Conservation (phyloP, 2,888 invertebrate genomes). For the Troilus luridus region DNA sequence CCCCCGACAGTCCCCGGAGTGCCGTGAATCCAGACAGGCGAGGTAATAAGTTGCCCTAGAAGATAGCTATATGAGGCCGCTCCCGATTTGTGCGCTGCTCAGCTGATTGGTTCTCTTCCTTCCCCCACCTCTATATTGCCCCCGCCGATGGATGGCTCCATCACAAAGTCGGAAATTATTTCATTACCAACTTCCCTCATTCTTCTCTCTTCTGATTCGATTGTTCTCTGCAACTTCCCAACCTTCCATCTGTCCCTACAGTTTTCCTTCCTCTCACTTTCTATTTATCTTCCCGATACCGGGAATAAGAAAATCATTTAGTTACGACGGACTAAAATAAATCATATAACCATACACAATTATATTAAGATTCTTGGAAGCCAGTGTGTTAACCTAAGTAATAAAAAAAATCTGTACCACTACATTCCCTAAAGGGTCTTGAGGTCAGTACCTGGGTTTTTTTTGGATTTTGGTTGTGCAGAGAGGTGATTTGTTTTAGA, state of each 20-base stretch:
- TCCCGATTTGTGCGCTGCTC: not conserved
- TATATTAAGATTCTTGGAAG: too few relatives aligned
- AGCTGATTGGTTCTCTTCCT: not conserved
- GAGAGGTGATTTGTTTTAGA: too few relatives aligned
- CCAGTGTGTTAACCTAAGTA: too few relatives aligned
- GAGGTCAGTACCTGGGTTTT: too few relatives aligned
- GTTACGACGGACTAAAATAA: not conserved
- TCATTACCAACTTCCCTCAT: conserved; percentile 25
- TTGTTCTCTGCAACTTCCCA: not conserved
- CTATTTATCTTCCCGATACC: not conserved
- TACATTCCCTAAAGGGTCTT: too few relatives aligned
- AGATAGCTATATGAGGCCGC: not conserved
- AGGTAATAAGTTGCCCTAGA: not conserved
- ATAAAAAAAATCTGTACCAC: too few relatives aligned
- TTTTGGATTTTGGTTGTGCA: too few relatives aligned
- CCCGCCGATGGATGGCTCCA: not conserved
- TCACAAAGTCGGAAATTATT: conserved; percentile 31
- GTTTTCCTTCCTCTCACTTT: not conserved
- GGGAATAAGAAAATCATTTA: not conserved
- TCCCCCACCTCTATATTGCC: not conserved
- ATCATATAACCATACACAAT: not conserved
- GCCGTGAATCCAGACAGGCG: not conserved
- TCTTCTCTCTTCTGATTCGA: conserved; percentile 37
- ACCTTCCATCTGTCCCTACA: not conserved
- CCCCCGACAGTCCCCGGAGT: not conserved